These are phyloP conservation scores for Peromyscus attwateri DNA, from an alignment of 2,797 vertebrate species.

Conservation along the genomic window DNA sequence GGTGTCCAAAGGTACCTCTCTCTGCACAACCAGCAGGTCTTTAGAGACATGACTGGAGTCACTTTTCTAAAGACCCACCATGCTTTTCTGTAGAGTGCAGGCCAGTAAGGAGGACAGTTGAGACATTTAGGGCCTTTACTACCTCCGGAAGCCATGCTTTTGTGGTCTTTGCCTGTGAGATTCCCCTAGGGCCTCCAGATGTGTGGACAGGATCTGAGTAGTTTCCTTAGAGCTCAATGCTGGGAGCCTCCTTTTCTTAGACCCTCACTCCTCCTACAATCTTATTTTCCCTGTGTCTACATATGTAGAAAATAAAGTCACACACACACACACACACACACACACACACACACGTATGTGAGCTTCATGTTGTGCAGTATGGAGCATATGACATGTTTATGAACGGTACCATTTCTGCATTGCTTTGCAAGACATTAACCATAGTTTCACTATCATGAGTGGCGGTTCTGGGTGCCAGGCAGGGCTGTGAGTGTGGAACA, in stretches of 20 bases:
- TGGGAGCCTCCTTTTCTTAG: neutral
- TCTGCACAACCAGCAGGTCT: too few relatives aligned
- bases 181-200: neutral
- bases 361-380: neutral
- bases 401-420: neutral
- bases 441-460: neutral
- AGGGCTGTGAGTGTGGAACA: neutral
- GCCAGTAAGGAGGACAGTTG: neutral
- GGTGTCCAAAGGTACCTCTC: neutral
- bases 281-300: neutral
- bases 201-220: neutral
- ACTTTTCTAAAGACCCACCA: neutral
- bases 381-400: neutral
- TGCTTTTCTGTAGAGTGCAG: neutral
- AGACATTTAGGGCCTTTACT: neutral
- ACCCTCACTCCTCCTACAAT: neutral
- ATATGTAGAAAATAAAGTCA: neutral
- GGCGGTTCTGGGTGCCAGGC: neutral
- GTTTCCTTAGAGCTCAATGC: neutral
- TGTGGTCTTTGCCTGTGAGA: neutral
- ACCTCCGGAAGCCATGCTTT: rapidly evolving
- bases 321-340: too few relatives aligned
- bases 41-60: too few relatives aligned
- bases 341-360: too few relatives aligned
- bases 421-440: neutral